Base-by-base conservation (phyloP, 23 tunicate species). In the Styela plicata region DNA sequence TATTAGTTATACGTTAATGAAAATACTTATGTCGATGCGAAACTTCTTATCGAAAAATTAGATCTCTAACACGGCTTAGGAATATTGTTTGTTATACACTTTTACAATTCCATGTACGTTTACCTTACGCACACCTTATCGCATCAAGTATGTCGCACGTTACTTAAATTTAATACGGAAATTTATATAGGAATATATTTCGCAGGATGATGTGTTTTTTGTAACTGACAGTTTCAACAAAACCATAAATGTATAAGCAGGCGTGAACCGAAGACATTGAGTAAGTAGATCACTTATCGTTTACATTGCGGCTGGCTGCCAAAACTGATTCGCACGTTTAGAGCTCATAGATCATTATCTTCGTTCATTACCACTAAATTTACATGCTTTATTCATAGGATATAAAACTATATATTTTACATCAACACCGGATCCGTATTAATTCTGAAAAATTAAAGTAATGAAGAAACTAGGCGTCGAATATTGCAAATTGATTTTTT, bases 1-100 rank as follows among this genome's bases (percentile, higher is more conserved):
- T n/a, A n/a, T n/a, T n/a, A n/a, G n/a, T n/a, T n/a, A n/a, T n/a
- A n/a, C n/a, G n/a, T n/a, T n/a, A n/a, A n/a, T n/a, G n/a, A n/a
- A n/a, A n/a, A n/a, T n/a, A n/a, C n/a, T n/a, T n/a, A n/a, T n/a
- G n/a, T n/a, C 57, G 57, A 44, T 44, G 7, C 57, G 57, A 44
- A 44, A 44, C 57, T 44, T 44, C 57, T 44, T 44, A 44, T 44
- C 57, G 13, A n/a, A 13, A 44, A 44, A 44, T 13, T 5, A 44
- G 7, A 44, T 44, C 57, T 44, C 13, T 44, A n/a, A 44, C 57
- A 44, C 57, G 57, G 57, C 57, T 5, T 44, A 44, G 57, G 57
- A 44, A 44, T 13, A 44, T 67, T 67, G 71, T 67, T 67, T 67
- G 71, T 67, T 27, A 27, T 67, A 67, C 22, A 67, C 16, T 24